Base-by-base conservation (phyloP, 2,113 vertebrate species). In the Oryzias javanicus region DNA sequence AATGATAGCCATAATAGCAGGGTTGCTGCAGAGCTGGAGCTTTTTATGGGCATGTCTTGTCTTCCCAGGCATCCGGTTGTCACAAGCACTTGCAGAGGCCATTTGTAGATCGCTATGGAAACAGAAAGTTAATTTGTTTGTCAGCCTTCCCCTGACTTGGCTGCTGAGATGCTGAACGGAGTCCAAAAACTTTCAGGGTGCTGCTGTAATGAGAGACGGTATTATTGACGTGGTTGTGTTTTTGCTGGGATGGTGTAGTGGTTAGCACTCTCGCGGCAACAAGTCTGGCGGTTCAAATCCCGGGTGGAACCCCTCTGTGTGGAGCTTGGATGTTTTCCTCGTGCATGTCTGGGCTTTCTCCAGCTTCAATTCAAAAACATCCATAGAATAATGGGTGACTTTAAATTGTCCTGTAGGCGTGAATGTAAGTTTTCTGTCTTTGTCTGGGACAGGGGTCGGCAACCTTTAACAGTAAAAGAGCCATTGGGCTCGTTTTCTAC, bases 1-100 rank as follows among this genome's bases (percentile, higher is more conserved):
- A 92, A 87, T 86, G 89, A 91, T 90, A 81, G 83, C 73, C 78
- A 82, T 89, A 90, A 90, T 89, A 84, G 88, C 84, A 82, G 82
- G 70, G 80, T 86, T 89, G 79, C 76, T 74, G 72, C 72, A 58
- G 71, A 85, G 72, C 12, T 12, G 63, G 72, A 69, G 64, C 72
- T 81, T 82, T 85, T 88, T 89, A 83, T 82, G 74, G 74, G 77
- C 18, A 7, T 67, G 76, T 70, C 86, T 80, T 78, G 83, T 89
- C 89, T 84, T 88, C 57, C 64, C 45, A 67, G 72, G 72, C 79
- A 81, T 84, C 70, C 74, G 75, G 73, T 64, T 84, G 88, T 88
- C 84, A 84, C 72, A 71, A 62, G 55, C 72, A 59, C 57, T 56
- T 72, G 76, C 82, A 49, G 65, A 79, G 65, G 70, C 80, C 81